Base-by-base conservation (phyloP, 2,888 invertebrate genomes). In the Seira ritae region DNA sequence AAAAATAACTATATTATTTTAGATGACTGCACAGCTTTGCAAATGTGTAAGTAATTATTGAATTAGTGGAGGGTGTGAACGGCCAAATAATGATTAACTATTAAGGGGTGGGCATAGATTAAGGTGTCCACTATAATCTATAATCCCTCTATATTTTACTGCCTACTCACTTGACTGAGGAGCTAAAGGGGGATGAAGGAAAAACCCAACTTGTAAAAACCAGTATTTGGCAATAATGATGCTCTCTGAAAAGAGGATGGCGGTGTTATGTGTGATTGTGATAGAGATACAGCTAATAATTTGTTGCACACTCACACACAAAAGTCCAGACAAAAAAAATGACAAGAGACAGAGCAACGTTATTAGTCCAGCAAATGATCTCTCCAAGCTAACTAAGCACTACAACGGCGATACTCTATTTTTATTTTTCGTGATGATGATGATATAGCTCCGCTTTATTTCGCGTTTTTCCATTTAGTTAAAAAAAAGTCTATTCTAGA, bases 261-360 rank as follows among this genome's bases (percentile, higher is more conserved):
- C 67, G 72, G 50, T 72, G 77, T 71, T 81, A 60, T 76, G 76
- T 46, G 46, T 69, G 50, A 62, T 69, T 78, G 78, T 66, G 78
- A 70, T 78, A 60, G 69, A 68, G 82, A 67, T 72, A 78, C 69
- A 72, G 82, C 82, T 68, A 77, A 71, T 82, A 76, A 82, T 82
- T 76, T 81, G 66, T 68, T 77, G 20, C 73, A 73, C 73, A 71
- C 55, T 71, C 50, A 37, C 50, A 17, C 22, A 50, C 23, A 24
- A 75, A 55, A 73, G 37, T 31, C 42, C 37, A 15, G 23, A 46
- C n/a, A 17, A 55, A 67, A 75, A 76, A 76, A 62, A 76, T 3
- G 19, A 67, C 22, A 24, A 46, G n/a, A 46, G n/a, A 17, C n/a
- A 67, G 31, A 31, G 24, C 67, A 67, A 50, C 50, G 50, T 42